These are phyloP conservation scores for Geotrypetes seraphini DNA, from an alignment of 2,797 vertebrate species.

Conservation along the genomic window DNA sequence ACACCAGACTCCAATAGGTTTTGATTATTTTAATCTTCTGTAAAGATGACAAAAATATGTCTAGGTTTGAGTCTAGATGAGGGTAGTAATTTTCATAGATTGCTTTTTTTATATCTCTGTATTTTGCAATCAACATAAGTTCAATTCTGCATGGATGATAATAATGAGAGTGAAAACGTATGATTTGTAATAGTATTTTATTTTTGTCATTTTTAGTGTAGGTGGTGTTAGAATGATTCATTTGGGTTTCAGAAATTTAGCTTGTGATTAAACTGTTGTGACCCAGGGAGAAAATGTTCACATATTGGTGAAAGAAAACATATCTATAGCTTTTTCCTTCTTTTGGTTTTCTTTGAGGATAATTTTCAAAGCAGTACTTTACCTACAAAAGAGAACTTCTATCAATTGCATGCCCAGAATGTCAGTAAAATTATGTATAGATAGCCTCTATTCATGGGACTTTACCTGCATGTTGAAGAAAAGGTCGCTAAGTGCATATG, in stretches of 20 bases:
- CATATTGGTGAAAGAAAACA: no score
- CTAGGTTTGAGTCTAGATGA: slow-evolving; percentile 18
- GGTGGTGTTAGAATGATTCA: slow-evolving; percentile 15
- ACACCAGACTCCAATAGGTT: slow-evolving; percentile 19
- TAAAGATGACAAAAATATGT: slow-evolving; percentile 37
- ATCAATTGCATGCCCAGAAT: no score
- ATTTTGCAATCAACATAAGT: slow-evolving; percentile 65
- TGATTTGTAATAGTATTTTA: slow-evolving; percentile 27
- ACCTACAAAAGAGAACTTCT: no score
- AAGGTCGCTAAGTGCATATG: no score
- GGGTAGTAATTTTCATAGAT: no score
- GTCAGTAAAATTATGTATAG: no score
- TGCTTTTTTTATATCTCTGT: slow-evolving; percentile 50
- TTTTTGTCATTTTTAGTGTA: slow-evolving; percentile 26
- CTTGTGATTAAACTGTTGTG: slow-evolving; percentile 21
- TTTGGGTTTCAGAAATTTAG: slow-evolving; percentile 26
- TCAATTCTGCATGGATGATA: slow-evolving; percentile 50
- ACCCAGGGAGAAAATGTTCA: slow-evolving; percentile 17
- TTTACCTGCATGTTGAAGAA: no score
- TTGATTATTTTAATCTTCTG: slow-evolving; percentile 27
- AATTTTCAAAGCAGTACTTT: no score
- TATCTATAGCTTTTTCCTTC: no score
- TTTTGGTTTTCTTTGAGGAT: no score
- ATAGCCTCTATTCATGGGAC: no score
- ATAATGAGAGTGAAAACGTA: slow-evolving; percentile 50